Evolutionary conservation across 2,797 vertebrate species (phyloP), one percentile per base, ranked within the genome.

Genomic region (Galaxias olidus): DNA sequence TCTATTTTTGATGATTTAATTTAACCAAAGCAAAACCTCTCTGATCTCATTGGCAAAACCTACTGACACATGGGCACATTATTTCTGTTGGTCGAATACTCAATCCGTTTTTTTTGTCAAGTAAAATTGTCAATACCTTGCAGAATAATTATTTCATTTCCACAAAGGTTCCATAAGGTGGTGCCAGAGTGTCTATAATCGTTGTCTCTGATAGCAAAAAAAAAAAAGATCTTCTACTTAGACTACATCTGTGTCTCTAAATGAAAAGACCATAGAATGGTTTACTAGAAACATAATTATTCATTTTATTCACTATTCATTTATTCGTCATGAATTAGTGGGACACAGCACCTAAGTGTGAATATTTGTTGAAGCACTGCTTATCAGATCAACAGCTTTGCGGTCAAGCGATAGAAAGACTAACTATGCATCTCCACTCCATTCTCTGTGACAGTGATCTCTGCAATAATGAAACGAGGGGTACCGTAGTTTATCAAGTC

Each of bases 391-490:
- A 41, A n/a, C 44, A 42, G 63, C 40, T 20, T 43, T 20, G 65
- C 40, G 62, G 65, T 45, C 68, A 61, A 75, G 42, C 70, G 56
- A 78, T 13, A 50, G 63, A 71, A 67, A 84, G 86, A 85, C 88
- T 62, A 92, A 83, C 91, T 93, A 91, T 93, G 91, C 92, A 93
- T 88, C 82, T 83, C 67, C 73, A 84, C 55, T 74, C 68, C 65
- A 77, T 80, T 84, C 72, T 68, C 47, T 83, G 74, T 78, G 71
- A 73, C 73, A 87, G 83, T 75, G 74, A 77, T 78, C 80, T 78
- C 75, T 86, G 91, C 90, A 93, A 92, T 92, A 92, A 90, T 69
- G 72, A 65, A 66, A 70, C 50, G 75, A 76, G 68, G 57, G 71
- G 70, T 70, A 67, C 70, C 46, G 50, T 78, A 61, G 73, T 51